phyloP scores from a whole-genome alignment of 2,888 invertebrate genomes.

The Drosophila paranaensis region DNA sequence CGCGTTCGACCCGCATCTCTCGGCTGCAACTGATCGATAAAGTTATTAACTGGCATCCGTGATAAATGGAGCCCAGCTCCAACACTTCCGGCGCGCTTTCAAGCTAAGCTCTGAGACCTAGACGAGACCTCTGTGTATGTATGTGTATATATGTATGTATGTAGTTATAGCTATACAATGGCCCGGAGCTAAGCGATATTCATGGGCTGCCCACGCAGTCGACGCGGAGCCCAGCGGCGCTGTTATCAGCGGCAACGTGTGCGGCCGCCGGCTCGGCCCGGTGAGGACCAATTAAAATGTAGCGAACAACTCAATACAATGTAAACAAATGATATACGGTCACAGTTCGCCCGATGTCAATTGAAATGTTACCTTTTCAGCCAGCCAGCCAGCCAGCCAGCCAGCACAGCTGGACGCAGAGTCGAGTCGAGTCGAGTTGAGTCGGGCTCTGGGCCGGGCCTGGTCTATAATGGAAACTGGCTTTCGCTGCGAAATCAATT shows the following conservation, averaged over 20 bases:
- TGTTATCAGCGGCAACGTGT: slow-evolving; percentile 64
- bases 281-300: slow-evolving; percentile 68
- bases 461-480: slow-evolving; percentile 33
- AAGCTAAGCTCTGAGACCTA: slow-evolving; percentile 32
- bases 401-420: slow-evolving; percentile 60
- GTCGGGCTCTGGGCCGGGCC: background rate
- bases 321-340: slow-evolving; percentile 80
- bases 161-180: slow-evolving; percentile 1
- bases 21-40: slow-evolving; percentile 44
- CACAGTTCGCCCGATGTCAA: slow-evolving; percentile 51
- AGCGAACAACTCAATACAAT: slow-evolving; percentile 77
- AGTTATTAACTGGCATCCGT: slow-evolving; percentile 63
- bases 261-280: slow-evolving; percentile 43
- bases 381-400: slow-evolving; percentile 32
- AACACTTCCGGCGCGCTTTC: slow-evolving; percentile 64
- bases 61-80: slow-evolving; percentile 57
- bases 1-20: slow-evolving; percentile 50
- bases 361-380: slow-evolving; percentile 68
- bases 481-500: slow-evolving; percentile 62
- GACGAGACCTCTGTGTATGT: background rate
- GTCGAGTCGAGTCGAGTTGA: background rate
- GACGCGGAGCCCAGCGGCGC: slow-evolving; percentile 18
- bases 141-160: background rate
- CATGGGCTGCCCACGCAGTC: slow-evolving; percentile 56
- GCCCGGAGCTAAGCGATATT: slow-evolving; percentile 4